Conservation (phyloP, 2,797 vertebrate species). For the Premnoplex brunnescens region DNA sequence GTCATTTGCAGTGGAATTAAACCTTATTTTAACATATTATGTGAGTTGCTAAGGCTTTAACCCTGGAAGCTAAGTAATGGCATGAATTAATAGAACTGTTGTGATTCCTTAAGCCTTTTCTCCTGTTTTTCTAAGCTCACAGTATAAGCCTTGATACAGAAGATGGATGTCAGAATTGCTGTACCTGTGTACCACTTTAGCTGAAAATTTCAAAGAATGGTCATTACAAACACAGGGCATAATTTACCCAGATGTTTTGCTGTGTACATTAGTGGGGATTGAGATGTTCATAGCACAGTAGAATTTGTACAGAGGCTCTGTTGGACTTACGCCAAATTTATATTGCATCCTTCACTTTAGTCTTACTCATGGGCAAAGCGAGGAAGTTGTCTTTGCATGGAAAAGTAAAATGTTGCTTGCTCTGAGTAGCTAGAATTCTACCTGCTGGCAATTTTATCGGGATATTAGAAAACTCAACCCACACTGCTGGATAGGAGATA, state of each 20-base stretch:
- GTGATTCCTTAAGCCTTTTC: neutral
- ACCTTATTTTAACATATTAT: neutral
- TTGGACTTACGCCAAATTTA: neutral
- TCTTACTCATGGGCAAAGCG: neutral
- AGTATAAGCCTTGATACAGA: neutral
- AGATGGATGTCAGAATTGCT: neutral
- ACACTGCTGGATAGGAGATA: neutral
- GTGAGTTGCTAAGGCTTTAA: neutral
- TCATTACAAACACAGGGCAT: neutral
- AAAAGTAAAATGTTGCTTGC: neutral
- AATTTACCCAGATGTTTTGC: neutral
- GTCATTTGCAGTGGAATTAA: neutral
- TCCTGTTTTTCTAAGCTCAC: neutral
- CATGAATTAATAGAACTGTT: neutral
- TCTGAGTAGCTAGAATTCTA: neutral
- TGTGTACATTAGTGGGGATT: neutral
- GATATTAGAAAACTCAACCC: constrained; percentile 9
- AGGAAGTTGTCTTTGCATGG: neutral
- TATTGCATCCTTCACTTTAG: neutral
- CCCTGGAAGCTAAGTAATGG: neutral
- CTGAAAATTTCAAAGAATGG: neutral
- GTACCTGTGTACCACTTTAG: neutral
- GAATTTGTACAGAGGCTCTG: neutral
- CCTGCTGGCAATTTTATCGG: neutral
- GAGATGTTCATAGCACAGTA: neutral